A percentile compares a stretch with the other conserved stretches of the same genome.
Evolutionary conservation across 1,140 invertebrate genomes (phyloP).

Genomic region (Dicyema japonicum): DNA sequence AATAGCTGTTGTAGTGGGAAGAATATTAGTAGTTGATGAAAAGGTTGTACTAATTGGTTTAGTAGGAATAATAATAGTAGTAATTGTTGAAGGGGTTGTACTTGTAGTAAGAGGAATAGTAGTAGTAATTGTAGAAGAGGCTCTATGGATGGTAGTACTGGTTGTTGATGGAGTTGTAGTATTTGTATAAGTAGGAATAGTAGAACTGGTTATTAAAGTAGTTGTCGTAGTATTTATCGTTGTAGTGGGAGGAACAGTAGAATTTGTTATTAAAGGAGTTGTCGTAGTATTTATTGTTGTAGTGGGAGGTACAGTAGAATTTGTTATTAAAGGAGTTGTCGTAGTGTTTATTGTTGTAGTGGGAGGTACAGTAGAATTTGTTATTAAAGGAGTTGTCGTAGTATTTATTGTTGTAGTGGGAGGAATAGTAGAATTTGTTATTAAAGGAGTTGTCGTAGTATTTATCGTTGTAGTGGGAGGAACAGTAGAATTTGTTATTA

Average conservation of each 20-base stretch:
- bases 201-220: background rate
- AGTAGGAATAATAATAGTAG: conserved; percentile 6
- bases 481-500: background rate
- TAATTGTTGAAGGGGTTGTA: conserved; percentile 6
- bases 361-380: background rate
- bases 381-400: conserved; percentile 2
- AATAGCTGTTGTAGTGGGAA: conserved; percentile 5
- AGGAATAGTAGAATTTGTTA: conserved; percentile 5
- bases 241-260: background rate
- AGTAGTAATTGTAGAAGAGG: conserved; percentile 6
- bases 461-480: conserved; percentile 2
- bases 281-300: too few relatives aligned
- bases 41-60: conserved; percentile 6
- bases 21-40: conserved; percentile 5
- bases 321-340: conserved; percentile 4
- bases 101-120: conserved; percentile 6
- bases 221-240: background rate
- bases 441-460: conserved; percentile 4
- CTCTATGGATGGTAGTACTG: conserved; percentile 5
- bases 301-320: too few relatives aligned
- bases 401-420: too few relatives aligned
- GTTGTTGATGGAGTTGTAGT: background rate
- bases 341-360: conserved; percentile 2
- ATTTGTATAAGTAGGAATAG: background rate
- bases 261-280: conserved; percentile 1